These are phyloP conservation scores for Lampropteryx suffumata DNA, from an alignment of 2,888 invertebrate genomes.

Conservation along the genomic window DNA sequence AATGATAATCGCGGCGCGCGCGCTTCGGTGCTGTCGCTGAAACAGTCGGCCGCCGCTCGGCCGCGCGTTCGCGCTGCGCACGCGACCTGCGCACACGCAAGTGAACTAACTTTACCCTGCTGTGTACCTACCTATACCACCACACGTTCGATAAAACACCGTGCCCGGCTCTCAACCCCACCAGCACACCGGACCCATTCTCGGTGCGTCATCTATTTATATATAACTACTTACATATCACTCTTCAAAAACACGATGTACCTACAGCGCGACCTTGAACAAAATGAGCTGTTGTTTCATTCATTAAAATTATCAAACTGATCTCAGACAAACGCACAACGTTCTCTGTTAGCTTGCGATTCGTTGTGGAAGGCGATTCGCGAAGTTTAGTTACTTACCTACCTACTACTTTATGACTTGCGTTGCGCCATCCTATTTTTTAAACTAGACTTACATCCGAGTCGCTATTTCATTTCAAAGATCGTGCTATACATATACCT, in stretches of 20 bases:
- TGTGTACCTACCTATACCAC: conserved; percentile 4
- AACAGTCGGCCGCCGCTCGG: conserved; percentile 69
- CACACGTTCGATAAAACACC: conserved; percentile 35
- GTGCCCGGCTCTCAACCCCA: conserved; percentile 44
- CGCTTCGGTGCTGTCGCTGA: conserved; percentile 44
- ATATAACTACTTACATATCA: conserved; percentile 35
- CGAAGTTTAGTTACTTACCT: conserved; percentile 57
- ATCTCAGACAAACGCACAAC: conserved; percentile 39
- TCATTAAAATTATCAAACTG: conserved; percentile 55
- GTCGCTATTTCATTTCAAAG: too few species aligned
- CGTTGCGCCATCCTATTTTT: too few species aligned
- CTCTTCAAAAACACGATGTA: conserved; percentile 42
- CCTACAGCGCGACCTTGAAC: conserved; percentile 60
- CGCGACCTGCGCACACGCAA: conserved; percentile 51
- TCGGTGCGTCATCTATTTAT: conserved; percentile 69
- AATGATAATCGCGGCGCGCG: conserved; percentile 44
- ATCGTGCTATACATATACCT: too few species aligned
- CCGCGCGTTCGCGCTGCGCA: conserved; percentile 69
- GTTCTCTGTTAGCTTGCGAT: conserved; percentile 40
- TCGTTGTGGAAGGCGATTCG: conserved; percentile 38
- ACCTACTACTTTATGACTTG: too few species aligned
- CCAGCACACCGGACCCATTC: conserved; percentile 53
- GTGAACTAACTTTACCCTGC: conserved; percentile 33
- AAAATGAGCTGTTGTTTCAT: conserved; percentile 53
- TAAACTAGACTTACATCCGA: too few species aligned